phyloP scores from a whole-genome alignment of 2,888 invertebrate genomes.

The Perdita meconis region DNA sequence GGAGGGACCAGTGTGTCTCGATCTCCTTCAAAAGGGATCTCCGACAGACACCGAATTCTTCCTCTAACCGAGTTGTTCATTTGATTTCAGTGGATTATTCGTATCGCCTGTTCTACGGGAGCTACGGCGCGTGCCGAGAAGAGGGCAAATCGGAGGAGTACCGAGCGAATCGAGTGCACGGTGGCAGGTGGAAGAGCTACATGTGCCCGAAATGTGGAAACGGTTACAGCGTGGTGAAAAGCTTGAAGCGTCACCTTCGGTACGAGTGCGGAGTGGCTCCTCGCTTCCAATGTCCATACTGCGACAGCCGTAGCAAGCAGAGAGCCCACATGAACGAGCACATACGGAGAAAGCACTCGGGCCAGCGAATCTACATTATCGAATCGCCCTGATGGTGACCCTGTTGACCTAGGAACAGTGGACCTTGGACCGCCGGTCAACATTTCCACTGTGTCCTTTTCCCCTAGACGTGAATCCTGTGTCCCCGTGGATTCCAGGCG shows the following conservation, averaged over 20 bases:
- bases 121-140: conserved; percentile 53
- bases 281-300: conserved; percentile 81
- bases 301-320: conserved; percentile 79
- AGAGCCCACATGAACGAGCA: conserved; percentile 80
- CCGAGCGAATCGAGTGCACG: conserved; percentile 40
- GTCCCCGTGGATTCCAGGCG: too few species aligned
- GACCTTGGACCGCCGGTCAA: neutral
- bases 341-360: conserved; percentile 78
- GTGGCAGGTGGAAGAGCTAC: conserved; percentile 62
- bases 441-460: neutral
- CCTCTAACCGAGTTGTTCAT: conserved; percentile 56
- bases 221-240: conserved; percentile 86
- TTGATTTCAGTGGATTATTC: conserved; percentile 72
- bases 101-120: conserved; percentile 60
- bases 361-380: conserved; percentile 75
- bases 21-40: too few species aligned
- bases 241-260: conserved; percentile 84
- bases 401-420: neutral
- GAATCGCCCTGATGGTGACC: conserved; percentile 67
- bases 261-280: conserved; percentile 82
- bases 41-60: neutral
- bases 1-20: too few species aligned
- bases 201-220: conserved; percentile 86
- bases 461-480: neutral
- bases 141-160: conserved; percentile 56